Conservation (phyloP, 2,888 invertebrate species). For the Drosophila planitibia region DNA sequence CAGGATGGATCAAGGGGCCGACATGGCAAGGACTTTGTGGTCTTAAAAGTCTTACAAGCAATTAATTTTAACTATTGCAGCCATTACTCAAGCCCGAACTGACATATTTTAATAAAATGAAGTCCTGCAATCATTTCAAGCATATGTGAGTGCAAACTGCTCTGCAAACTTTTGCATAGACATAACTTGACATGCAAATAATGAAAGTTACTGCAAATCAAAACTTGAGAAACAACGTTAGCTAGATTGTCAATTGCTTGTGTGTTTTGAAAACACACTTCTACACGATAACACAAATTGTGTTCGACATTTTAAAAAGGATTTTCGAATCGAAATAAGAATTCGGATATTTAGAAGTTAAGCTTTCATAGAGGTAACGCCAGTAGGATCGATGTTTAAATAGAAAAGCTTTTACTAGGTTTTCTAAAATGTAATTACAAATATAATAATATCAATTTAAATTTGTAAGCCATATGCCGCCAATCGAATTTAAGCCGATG, state of each 20-base stretch:
- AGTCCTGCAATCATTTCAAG: slow-evolving; percentile 60
- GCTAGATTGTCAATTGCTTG: slow-evolving; percentile 7
- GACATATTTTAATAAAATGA: slow-evolving; percentile 77
- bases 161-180: slow-evolving; percentile 36
- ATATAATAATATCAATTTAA: background rate
- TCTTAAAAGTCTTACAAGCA: slow-evolving; percentile 62
- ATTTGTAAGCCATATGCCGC: background rate
- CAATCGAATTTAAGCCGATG: slow-evolving; percentile 3
- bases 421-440: background rate
- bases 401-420: background rate
- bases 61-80: slow-evolving; percentile 67
- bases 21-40: slow-evolving; percentile 26
- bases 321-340: background rate
- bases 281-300: slow-evolving; percentile 18
- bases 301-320: background rate
- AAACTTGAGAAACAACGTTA: slow-evolving; percentile 25
- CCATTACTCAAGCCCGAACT: slow-evolving; percentile 62
- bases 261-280: slow-evolving; percentile 18
- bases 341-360: background rate
- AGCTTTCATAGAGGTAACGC: too few relatives aligned
- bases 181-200: slow-evolving; percentile 60
- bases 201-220: slow-evolving; percentile 25
- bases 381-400: background rate
- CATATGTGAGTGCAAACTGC: slow-evolving; percentile 63
- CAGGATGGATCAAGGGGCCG: slow-evolving; percentile 11